Conservation (phyloP, 2,888 invertebrate species). For the Agapostemon virescens region DNA sequence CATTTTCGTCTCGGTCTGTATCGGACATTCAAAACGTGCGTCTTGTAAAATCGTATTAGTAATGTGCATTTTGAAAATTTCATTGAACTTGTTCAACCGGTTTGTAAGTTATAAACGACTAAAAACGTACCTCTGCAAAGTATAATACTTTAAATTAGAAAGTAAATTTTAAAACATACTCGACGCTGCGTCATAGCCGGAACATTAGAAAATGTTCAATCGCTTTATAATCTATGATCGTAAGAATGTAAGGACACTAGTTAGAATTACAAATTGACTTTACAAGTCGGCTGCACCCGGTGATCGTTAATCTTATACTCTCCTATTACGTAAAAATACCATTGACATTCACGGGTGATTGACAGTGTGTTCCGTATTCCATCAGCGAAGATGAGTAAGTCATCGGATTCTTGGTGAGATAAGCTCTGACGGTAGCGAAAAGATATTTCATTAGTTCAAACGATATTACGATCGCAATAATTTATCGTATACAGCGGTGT, state of each 20-base stretch:
- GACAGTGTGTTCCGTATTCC: constrained; percentile 36
- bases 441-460: neutral
- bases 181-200: constrained; percentile 32
- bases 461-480: neutral
- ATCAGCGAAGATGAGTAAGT: neutral
- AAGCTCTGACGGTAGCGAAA: neutral
- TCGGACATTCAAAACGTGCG: too few species aligned
- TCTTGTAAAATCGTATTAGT: too few species aligned
- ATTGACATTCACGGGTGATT: constrained; percentile 11
- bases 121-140: too few species aligned
- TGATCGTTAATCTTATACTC: constrained; percentile 48
- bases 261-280: constrained; percentile 61
- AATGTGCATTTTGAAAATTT: too few species aligned
- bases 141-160: neutral
- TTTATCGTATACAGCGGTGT: too few species aligned
- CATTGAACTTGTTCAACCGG: too few species aligned
- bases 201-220: constrained; percentile 45
- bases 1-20: too few species aligned
- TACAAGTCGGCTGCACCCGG: constrained; percentile 11
- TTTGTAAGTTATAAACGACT: too few species aligned
- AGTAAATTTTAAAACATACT: neutral
- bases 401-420: constrained; percentile 17
- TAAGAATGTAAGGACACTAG: constrained; percentile 59
- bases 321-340: constrained; percentile 59
- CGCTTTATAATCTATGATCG: constrained; percentile 42